Base-by-base conservation (phyloP, 2,888 invertebrate genomes). In the Drosophila helvetica region DNA sequence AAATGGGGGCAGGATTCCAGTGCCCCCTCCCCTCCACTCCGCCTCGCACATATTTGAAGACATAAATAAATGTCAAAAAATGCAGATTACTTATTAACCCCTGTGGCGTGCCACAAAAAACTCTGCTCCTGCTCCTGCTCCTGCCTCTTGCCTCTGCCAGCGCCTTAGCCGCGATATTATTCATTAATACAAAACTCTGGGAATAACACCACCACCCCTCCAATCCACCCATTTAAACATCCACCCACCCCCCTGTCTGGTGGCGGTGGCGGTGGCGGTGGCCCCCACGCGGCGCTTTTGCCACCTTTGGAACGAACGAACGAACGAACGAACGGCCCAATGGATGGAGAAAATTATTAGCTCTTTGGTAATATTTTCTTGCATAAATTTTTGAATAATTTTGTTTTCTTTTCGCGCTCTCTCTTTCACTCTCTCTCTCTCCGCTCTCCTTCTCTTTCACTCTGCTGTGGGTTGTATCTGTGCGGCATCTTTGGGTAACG, bases 11-110 rank as follows among this genome's bases (percentile, higher is more conserved):
- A 22, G 17, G 12, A 6, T 45, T 33, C 33, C 12, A 5, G 5
- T 5, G 5, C 5, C 2, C 12, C 12, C 5, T 12, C 1, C 12
- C 33, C 12, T 12, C 56, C 5, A 8, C 12, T 17, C 17, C 18
- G 9, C 43, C 54, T 71, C 75, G 77, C 84, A 88, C 79, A 84
- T 88, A 84, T 85, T 84, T 86, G 89, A 84, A 88, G 85, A 88
- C 88, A 90, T 90, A 90, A 90, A 90, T 90, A 90, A 90, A 90
- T 90, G 91, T 90, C 90, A 90, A 90, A 90, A 86, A 90, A 90
- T 90, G 89, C 89, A 90, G 91, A 90, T 90, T 90, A 90, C 90
- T 90, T 90, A 90, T 90, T 90, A 90, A 90, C 90, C 90, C 90
- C 90, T 86, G 89, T 89, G 86, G 91, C 90, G 90, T 79, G 73